These are phyloP conservation scores for Microchirus variegatus DNA, from an alignment of 2,797 vertebrate genomes.

Conservation along the genomic window DNA sequence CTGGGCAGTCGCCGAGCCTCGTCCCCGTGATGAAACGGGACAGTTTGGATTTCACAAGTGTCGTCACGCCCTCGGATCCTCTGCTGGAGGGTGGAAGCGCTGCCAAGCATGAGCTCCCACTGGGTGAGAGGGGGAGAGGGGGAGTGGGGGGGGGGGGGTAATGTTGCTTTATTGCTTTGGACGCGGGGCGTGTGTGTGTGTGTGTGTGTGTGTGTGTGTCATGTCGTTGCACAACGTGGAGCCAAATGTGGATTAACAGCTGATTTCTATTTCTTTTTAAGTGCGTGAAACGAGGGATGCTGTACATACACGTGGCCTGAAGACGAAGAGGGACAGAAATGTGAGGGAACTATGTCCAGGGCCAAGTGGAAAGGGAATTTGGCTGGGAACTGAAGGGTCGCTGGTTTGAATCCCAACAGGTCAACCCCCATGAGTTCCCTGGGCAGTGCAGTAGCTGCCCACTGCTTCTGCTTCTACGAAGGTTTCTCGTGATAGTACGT, in stretches of 20 bases:
- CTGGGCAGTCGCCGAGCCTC: constrained; percentile 49
- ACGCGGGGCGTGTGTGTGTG: constrained; percentile 6
- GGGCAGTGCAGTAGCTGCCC: no score
- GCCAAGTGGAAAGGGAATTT: no score
- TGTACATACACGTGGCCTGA: no score
- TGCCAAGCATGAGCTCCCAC: constrained; percentile 42
- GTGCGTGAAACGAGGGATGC: no score
- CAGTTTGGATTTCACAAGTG: constrained; percentile 66
- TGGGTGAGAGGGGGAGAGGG: constrained; percentile 9
- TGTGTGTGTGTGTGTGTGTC: no score
- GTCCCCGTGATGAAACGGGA: constrained; percentile 63
- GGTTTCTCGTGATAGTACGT: no score
- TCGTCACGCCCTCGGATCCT: constrained; percentile 51
- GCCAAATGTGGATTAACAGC: constrained; percentile 29
- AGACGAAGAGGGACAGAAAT: no score
- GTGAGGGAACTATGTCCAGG: no score
- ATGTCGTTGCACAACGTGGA: constrained; percentile 40
- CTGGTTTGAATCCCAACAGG: no score
- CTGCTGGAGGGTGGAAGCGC: constrained; percentile 2
- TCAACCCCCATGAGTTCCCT: no score
- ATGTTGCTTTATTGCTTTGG: constrained; percentile 16
- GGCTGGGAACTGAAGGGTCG: no score
- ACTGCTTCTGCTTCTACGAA: no score
- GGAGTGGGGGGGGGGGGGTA: constrained; percentile 8
- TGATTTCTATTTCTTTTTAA: constrained; percentile 3